A percentile compares a stretch with the other conserved stretches of the same genome.
Evolutionary conservation across 1,140 invertebrate genomes (phyloP).

Genomic region (Calycopis cecrops): DNA sequence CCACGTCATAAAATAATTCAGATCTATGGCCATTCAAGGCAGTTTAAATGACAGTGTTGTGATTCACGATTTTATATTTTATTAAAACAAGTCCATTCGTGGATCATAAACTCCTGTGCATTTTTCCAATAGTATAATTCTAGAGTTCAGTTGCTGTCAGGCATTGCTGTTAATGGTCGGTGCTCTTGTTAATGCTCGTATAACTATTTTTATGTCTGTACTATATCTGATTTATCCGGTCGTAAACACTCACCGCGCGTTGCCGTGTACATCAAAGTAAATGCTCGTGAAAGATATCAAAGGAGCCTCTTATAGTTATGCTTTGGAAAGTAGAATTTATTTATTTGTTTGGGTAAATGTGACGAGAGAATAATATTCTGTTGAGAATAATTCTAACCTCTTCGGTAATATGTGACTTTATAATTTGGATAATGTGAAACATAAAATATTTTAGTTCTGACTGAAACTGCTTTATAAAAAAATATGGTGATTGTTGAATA

Average conservation of each 20-base stretch:
- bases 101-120: constrained; percentile 10
- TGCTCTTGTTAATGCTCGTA: constrained; percentile 13
- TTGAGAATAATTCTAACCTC: no score
- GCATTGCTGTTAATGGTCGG: constrained; percentile 15
- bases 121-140: constrained; percentile 16
- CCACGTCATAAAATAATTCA: background rate
- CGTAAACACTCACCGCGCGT: constrained; percentile 13
- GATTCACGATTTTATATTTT: background rate
- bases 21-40: background rate
- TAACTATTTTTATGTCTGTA: constrained; percentile 17
- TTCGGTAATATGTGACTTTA: no score
- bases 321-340: no score
- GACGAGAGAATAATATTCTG: no score
- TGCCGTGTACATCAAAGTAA: constrained; percentile 1
- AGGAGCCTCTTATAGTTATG: background rate
- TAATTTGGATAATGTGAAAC: no score
- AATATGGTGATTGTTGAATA: no score
- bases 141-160: constrained; percentile 12
- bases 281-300: background rate
- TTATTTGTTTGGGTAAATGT: background rate
- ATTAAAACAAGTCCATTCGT: constrained; percentile 5
- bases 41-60: background rate
- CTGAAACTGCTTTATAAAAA: no score
- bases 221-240: constrained; percentile 16
- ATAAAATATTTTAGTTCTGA: no score